Evolutionary conservation across 2,113 vertebrate species (phyloP).

Genomic region (Mormyrus iriodes): DNA sequence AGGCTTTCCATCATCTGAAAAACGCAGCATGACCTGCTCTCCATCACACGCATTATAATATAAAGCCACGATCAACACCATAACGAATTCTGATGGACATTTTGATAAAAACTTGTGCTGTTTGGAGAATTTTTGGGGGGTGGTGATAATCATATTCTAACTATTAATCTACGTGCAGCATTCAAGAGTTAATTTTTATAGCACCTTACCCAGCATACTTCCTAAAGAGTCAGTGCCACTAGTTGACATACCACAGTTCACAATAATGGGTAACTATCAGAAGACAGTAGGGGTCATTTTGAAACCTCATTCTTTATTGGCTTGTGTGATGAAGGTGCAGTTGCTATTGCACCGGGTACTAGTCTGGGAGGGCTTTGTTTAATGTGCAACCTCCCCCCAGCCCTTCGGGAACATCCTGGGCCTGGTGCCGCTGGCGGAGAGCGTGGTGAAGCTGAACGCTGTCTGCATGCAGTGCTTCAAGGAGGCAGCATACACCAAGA

Average conservation of each 20-base stretch:
- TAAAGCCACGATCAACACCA: neutral
- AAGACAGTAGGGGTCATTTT: neutral
- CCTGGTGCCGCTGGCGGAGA: constrained; percentile 86
- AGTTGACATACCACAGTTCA: neutral
- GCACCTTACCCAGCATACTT: neutral
- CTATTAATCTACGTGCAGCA: neutral
- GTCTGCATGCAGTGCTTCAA: constrained; percentile 94
- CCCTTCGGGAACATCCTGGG: constrained; percentile 85
- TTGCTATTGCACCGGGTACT: neutral
- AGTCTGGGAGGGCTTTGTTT: neutral
- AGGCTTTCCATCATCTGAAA: neutral
- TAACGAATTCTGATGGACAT: neutral
- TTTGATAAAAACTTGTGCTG: neutral
- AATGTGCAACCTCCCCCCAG: constrained; percentile 46
- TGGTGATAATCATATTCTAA: neutral
- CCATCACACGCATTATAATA: neutral
- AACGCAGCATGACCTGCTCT: neutral
- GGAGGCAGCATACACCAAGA: constrained; percentile 92
- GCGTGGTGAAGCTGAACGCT: constrained; percentile 88
- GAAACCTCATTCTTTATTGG: neutral
- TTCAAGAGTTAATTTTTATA: neutral
- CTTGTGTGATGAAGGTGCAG: neutral
- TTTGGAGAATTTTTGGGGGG: neutral
- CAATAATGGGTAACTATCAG: neutral
- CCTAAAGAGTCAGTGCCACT: neutral